Evolutionary conservation across 2,888 invertebrate genomes (phyloP).

Genomic region (Cataglyphis rosenhaueri): DNA sequence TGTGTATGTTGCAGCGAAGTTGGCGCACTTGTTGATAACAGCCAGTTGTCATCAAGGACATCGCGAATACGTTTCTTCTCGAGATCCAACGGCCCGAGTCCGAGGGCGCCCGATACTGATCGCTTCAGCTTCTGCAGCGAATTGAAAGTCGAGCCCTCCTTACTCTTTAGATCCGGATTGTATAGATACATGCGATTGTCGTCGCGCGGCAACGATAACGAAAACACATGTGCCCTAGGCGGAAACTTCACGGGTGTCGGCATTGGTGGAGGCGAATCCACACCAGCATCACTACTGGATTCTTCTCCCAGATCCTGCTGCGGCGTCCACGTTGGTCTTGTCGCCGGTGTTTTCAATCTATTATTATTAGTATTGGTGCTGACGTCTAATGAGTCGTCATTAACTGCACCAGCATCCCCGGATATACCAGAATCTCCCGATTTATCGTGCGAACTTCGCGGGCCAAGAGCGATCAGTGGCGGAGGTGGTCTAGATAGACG

Average conservation of each 20-base stretch:
- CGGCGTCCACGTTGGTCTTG: conserved; percentile 90
- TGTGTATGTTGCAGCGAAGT: conserved; percentile 90
- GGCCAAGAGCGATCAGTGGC: conserved; percentile 86
- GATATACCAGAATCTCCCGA: conserved; percentile 95
- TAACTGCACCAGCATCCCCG: conserved; percentile 90
- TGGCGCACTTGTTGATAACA: conserved; percentile 92
- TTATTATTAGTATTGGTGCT: conserved; percentile 69
- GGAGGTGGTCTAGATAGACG: conserved; percentile 86
- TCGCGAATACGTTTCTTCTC: conserved; percentile 85
- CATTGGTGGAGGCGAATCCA: conserved; percentile 80
- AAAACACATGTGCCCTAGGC: conserved; percentile 89
- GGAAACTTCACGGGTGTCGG: conserved; percentile 83
- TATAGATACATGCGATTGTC: conserved; percentile 82
- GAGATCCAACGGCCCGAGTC: conserved; percentile 86
- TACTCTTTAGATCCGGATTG: conserved; percentile 85
- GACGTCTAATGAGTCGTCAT: conserved; percentile 82
- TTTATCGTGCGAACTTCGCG: conserved; percentile 88
- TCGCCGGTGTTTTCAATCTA: conserved; percentile 69
- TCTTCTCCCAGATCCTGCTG: conserved; percentile 94
- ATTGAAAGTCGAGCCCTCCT: conserved; percentile 86
- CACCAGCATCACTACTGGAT: conserved; percentile 82
- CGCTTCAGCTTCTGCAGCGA: conserved; percentile 90
- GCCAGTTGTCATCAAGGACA: conserved; percentile 90
- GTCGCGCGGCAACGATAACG: conserved; percentile 91
- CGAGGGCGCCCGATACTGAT: conserved; percentile 89